Evolutionary conservation across 2,888 invertebrate genomes (phyloP).

Genomic region (Cantharis rustica): DNA sequence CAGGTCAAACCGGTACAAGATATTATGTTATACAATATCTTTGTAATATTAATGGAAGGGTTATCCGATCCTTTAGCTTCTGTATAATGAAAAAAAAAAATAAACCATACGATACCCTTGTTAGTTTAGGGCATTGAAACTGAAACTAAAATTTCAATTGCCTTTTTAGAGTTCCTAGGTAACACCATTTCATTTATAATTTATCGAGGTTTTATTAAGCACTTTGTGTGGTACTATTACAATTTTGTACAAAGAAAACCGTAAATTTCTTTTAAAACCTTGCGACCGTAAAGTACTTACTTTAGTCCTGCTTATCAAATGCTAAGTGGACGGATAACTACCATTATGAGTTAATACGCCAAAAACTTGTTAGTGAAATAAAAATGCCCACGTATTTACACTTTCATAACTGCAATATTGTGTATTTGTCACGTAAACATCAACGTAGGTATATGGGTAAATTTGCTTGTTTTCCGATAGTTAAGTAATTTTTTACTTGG

Average conservation of each 20-base stretch:
- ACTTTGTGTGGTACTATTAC: neutral
- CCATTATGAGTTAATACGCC: too few species aligned
- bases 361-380: too few species aligned
- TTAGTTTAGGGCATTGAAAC: neutral
- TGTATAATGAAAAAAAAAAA: neutral
- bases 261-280: neutral
- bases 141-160: neutral
- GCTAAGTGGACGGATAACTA: too few species aligned
- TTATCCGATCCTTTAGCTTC: neutral
- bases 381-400: too few species aligned
- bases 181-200: neutral
- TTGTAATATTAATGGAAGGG: neutral
- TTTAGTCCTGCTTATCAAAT: too few species aligned
- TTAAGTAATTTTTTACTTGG: too few species aligned
- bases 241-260: neutral
- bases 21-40: neutral
- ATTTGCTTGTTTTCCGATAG: too few species aligned
- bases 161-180: neutral
- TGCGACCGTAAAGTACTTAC: too few species aligned
- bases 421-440: too few species aligned
- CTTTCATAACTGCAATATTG: too few species aligned
- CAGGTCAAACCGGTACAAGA: conserved; percentile 1
- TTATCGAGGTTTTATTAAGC: neutral
- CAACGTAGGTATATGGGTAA: too few species aligned
- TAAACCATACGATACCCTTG: neutral